Evolutionary conservation across 2,888 invertebrate species (phyloP), one percentile per base, ranked within the genome.

Genomic region (Lapara coniferarum): DNA sequence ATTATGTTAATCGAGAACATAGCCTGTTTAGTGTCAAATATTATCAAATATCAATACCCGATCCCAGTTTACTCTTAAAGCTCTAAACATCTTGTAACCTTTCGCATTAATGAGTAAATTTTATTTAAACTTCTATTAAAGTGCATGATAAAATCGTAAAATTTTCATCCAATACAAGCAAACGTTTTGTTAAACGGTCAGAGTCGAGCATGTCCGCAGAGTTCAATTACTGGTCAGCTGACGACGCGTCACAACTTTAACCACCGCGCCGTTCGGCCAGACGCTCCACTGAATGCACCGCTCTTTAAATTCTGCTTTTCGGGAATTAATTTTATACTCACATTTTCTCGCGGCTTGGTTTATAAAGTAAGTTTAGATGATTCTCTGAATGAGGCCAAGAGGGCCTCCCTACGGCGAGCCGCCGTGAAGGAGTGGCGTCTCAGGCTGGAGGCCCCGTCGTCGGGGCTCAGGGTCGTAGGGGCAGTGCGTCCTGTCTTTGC

Each of bases 161-260:
- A 14, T 52, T 37, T 52, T 13, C 16, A 67, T 55, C 13, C 16
- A 67, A 66, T 66, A 66, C 16, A 55, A 55, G 37, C 30, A n/a
- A 55, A 37, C 53, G 44, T 37, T 37, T 44, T n/a, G 55, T 44
- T 66, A 44, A 30, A 37, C 30, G 69, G 69, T 66, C 69, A 69
- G n/a, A 19, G 51, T 7, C 14, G 49, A 74, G 73, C 75, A 77
- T 82, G 85, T 85, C 85, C 88, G 72, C 85, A 86, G 85, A 86
- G 89, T 89, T 89, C 88, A 89, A 89, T 90, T 89, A 89, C 83
- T 75, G 72, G 72, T 75, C 74, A 77, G 87, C 88, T 89, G 89
- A 88, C 87, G 80, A 75, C 75, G 83, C 84, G 81, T 85, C 88
- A 85, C 81, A 87, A 88, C 81, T 87, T 86, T 82, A 81, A 78